phyloP scores from a whole-genome alignment of 2,888 invertebrate species.

The Crioceris asparagi region DNA sequence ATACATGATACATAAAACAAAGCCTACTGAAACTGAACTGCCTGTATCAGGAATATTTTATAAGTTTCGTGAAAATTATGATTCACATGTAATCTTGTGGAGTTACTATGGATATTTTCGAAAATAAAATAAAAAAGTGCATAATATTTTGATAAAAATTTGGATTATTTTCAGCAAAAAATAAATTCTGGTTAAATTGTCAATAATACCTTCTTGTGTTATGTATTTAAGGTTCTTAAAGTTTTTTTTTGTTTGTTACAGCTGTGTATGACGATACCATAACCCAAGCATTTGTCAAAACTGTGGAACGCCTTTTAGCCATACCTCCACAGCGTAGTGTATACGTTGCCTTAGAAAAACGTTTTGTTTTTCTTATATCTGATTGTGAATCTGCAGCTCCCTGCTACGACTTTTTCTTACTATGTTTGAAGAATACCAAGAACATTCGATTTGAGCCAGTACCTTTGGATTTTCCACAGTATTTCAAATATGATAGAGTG shows the following conservation, averaged over 20 bases:
- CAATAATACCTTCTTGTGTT: no score
- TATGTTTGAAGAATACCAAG: conserved; percentile 45
- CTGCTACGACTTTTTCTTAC: conserved; percentile 74
- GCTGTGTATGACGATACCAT: conserved; percentile 77
- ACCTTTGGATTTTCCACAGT: conserved; percentile 63
- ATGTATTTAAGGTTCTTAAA: no score
- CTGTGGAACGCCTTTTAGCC: conserved; percentile 55
- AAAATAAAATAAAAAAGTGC: no score
- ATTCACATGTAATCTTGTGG: no score
- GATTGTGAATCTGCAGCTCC: conserved; percentile 77
- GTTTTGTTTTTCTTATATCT: conserved; percentile 73
- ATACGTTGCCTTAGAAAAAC: conserved; percentile 72
- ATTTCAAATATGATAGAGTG: conserved; percentile 70
- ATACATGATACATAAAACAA: no score
- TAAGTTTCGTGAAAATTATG: no score
- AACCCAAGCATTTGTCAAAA: conserved; percentile 67
- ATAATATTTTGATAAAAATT: no score
- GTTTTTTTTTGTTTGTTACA: conserved; percentile 39
- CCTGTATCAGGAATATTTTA: no score
- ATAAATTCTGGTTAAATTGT: no score
- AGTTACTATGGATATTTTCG: no score
- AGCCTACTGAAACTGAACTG: no score
- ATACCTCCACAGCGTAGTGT: conserved; percentile 48
- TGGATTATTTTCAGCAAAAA: no score
- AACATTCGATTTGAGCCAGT: conserved; percentile 52